phyloP scores from a whole-genome alignment of 2,888 invertebrate genomes.

The Nesidiocoris tenuis region DNA sequence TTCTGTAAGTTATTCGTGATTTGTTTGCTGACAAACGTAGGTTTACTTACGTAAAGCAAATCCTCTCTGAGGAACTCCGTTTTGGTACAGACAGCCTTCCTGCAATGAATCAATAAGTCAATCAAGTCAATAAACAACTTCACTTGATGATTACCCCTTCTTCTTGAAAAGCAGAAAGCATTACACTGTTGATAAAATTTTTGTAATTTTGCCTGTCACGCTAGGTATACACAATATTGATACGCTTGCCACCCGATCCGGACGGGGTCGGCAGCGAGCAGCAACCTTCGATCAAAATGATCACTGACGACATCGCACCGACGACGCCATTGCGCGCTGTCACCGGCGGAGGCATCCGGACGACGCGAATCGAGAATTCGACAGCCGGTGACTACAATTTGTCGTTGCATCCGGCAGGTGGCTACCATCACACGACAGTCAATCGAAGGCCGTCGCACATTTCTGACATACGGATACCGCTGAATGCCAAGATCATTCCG shows the following conservation, averaged over 20 bases:
- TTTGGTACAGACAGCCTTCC: too few relatives aligned
- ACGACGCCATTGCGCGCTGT: constrained; percentile 58
- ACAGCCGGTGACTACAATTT: constrained; percentile 49
- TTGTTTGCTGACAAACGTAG: too few relatives aligned
- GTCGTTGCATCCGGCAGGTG: constrained; percentile 49
- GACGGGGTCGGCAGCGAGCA: constrained; percentile 57
- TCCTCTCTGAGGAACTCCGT: too few relatives aligned
- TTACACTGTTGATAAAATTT: too few relatives aligned
- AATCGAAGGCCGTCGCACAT: constrained; percentile 66
- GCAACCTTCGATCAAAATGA: constrained; percentile 82
- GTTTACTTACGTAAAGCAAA: not conserved
- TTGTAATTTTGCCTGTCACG: too few relatives aligned
- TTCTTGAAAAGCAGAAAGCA: too few relatives aligned
- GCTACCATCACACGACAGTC: constrained; percentile 49
- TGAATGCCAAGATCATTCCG: constrained; percentile 82
- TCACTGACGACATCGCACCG: constrained; percentile 62
- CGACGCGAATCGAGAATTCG: constrained; percentile 51
- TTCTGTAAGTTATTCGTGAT: constrained; percentile 55
- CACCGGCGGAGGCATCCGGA: constrained; percentile 57
- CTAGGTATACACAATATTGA: constrained; percentile 86
- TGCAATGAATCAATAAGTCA: too few relatives aligned
- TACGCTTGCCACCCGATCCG: constrained; percentile 71
- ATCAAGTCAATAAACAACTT: too few relatives aligned
- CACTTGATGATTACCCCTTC: too few relatives aligned
- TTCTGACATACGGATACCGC: constrained; percentile 75